Evolutionary conservation across 2,113 vertebrate genomes (phyloP).

Genomic region (Cricetomys ansorgei): DNA sequence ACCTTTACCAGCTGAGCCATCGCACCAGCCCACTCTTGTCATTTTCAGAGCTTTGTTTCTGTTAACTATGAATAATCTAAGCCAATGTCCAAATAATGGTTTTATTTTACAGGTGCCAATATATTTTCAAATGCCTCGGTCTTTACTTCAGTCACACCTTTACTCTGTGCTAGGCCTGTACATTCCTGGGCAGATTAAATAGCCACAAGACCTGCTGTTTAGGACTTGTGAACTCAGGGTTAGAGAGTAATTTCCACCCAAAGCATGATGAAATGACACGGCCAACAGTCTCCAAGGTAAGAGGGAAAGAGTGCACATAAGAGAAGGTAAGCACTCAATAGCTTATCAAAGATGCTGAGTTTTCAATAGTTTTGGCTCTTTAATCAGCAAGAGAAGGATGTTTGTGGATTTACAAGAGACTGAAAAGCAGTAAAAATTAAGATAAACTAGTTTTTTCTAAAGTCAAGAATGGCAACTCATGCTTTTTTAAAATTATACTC

Average conservation of each 20-base stretch:
- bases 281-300: not conserved
- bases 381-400: constrained; percentile 21
- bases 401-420: not conserved
- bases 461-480: not conserved
- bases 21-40: not conserved
- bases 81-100: constrained; percentile 41
- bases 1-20: not conserved
- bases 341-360: not conserved
- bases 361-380: not conserved
- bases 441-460: not conserved
- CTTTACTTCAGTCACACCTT: not conserved
- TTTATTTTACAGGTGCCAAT: constrained; percentile 22
- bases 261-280: not conserved
- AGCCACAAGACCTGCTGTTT: not conserved
- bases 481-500: not conserved
- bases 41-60: constrained; percentile 37
- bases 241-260: constrained; percentile 17
- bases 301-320: not conserved
- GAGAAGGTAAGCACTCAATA: not conserved
- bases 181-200: not conserved
- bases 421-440: constrained; percentile 43
- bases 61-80: constrained; percentile 18
- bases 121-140: not conserved
- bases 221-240: not conserved
- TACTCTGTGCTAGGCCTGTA: constrained; percentile 16